These are phyloP conservation scores for Odontesthes bonariensis DNA, from an alignment of 2,113 vertebrate genomes.

Conservation along the genomic window DNA sequence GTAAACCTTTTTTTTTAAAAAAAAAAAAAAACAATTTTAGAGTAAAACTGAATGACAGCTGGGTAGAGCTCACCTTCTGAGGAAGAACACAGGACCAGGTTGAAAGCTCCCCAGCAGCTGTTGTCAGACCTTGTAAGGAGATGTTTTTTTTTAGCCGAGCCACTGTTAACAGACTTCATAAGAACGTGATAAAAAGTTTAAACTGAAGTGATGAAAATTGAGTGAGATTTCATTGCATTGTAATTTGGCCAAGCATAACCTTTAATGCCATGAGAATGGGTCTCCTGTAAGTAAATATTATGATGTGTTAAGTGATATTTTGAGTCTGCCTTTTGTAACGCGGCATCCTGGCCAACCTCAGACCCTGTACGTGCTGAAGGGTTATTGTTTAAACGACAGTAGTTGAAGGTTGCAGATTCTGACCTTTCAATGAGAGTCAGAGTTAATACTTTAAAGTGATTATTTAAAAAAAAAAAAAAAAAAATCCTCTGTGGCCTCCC, in stretches of 20 bases:
- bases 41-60: too few relatives aligned
- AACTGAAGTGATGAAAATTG: background rate
- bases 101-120: too few relatives aligned
- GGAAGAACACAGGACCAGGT: too few relatives aligned
- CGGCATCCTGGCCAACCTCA: conserved; percentile 16
- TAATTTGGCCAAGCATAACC: background rate
- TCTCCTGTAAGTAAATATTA: conserved; percentile 46
- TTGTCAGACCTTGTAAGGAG: background rate
- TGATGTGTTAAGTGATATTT: conserved; percentile 29
- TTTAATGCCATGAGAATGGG: conserved; percentile 16
- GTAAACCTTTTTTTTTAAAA: too few relatives aligned
- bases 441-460: conserved; percentile 54
- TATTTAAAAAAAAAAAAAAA: conserved; percentile 45
- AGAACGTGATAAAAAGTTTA: background rate
- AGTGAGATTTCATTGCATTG: background rate
- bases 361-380: background rate
- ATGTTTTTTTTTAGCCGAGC: background rate
- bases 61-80: too few relatives aligned
- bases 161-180: background rate
- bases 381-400: conserved; percentile 1
- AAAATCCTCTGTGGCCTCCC: conserved; percentile 22
- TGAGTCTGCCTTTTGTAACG: conserved; percentile 48
- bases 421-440: conserved; percentile 30
- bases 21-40: too few relatives aligned
- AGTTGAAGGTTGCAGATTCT: conserved; percentile 25